A percentile compares a stretch with the other conserved stretches of the same genome.
Evolutionary conservation across 1,140 invertebrate genomes (phyloP).

Genomic region (Stegodyphus mimosarum): DNA sequence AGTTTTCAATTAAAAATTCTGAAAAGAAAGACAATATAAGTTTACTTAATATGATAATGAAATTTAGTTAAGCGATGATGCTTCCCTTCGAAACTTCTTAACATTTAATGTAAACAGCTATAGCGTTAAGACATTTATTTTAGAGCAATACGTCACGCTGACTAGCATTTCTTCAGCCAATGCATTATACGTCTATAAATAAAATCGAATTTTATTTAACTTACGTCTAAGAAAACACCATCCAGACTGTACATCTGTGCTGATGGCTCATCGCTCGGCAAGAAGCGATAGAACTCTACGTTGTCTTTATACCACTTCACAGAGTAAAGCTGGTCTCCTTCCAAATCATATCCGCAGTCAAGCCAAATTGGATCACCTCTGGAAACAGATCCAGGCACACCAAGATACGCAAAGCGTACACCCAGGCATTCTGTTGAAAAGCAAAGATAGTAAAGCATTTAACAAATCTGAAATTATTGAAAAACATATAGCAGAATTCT

Average conservation of each 20-base stretch:
- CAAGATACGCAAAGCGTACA: constrained; percentile 45
- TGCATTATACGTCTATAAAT: too few relatives aligned
- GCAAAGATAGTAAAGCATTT: not conserved
- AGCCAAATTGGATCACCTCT: constrained; percentile 63
- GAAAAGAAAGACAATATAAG: too few relatives aligned
- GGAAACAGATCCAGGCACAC: constrained; percentile 57
- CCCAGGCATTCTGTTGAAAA: not conserved
- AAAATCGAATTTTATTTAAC: not conserved
- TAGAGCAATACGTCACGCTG: not conserved
- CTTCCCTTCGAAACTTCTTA: too few relatives aligned
- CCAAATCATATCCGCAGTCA: constrained; percentile 68
- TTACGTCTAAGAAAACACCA: constrained; percentile 63
- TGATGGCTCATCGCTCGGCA: constrained; percentile 47
- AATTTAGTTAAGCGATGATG: too few relatives aligned
- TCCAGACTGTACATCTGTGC: constrained; percentile 57
- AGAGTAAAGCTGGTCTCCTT: constrained; percentile 67
- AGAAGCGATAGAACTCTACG: constrained; percentile 62
- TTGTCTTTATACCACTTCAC: constrained; percentile 68
- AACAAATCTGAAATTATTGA: too few relatives aligned
- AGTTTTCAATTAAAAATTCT: too few relatives aligned
- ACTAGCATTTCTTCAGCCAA: not conserved
- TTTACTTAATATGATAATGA: too few relatives aligned
- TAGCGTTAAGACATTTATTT: too few relatives aligned
- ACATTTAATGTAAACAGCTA: too few relatives aligned
- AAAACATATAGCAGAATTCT: too few relatives aligned